phyloP scores from a whole-genome alignment of 2,113 vertebrate genomes.

The Cephalopholis sonnerati region DNA sequence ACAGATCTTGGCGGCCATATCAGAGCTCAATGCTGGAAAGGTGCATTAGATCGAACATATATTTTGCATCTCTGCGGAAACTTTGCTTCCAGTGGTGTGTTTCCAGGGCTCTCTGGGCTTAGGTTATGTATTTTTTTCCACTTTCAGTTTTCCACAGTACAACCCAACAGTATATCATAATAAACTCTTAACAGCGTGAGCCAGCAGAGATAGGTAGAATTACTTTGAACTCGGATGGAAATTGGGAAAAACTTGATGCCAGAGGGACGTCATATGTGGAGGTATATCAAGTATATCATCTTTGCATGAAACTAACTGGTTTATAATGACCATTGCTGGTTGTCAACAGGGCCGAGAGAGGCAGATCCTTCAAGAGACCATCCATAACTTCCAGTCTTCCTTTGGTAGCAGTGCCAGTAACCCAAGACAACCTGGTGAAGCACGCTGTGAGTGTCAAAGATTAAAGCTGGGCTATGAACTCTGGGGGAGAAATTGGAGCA shows the following conservation, averaged over 20 bases:
- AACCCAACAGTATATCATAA: constrained; percentile 4
- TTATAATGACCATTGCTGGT: constrained; percentile 37
- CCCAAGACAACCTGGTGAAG: constrained; percentile 87
- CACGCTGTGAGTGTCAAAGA: constrained; percentile 86
- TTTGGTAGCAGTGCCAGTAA: constrained; percentile 99
- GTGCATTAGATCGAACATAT: constrained; percentile 70
- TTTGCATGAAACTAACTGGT: constrained; percentile 6
- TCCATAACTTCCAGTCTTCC: constrained; percentile 98
- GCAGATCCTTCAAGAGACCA: constrained; percentile 97
- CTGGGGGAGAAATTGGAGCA: not conserved
- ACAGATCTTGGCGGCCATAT: constrained; percentile 97
- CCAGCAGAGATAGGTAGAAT: not conserved
- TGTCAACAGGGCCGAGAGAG: constrained; percentile 92
- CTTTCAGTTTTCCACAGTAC: not conserved
- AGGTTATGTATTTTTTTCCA: not conserved
- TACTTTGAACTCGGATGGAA: constrained; percentile 12
- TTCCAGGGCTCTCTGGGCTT: not conserved
- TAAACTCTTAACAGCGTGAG: not conserved
- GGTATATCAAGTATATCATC: not conserved
- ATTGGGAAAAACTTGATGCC: not conserved
- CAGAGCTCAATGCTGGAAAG: constrained; percentile 98
- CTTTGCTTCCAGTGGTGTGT: not conserved
- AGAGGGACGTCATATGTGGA: not conserved
- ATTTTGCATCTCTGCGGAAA: not conserved
- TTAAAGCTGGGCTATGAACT: not conserved